Evolutionary conservation across 2,113 vertebrate genomes (phyloP), one percentile per base, ranked within the genome.

Genomic region (Nematolebias whitei): DNA sequence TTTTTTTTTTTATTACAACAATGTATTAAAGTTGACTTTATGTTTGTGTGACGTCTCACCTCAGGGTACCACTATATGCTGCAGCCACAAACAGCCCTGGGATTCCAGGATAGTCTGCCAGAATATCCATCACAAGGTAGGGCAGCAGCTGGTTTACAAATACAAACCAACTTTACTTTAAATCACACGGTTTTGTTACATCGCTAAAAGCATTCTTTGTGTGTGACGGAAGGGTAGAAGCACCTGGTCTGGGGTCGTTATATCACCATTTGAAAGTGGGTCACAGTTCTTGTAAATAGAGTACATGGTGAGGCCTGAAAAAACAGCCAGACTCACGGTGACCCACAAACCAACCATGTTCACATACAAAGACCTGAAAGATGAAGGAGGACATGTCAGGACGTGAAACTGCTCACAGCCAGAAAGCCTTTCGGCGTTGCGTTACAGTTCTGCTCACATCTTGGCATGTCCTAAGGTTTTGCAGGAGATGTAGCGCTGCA

Each of bases 71-170:
- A 60, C 98, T 99, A 88, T 99, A 99, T 26, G 94, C 95, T 69
- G 95, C 95, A 65, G 98, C 96, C 80, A 99, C 96, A 87, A 99
- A 99, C 79, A 99, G 92, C 2, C 98, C 98, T 0, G 96, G 96
- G 49, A 98, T 67, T 73, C 98, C 98, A 7, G 96, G 96, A 66
- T 91, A 99, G 50, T 79, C 89, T 1, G 4, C 78, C 60, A 99
- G 85, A 79, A 98, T 97, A 76, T 99, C 96, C 94, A 98, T 90
- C 12, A 96, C 96, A 57, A 99, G 81, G 78, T 98, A 99, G 18
- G 98, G 97, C 88, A 99, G 93, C 45, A 99, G 86, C 97, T 99
- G 87, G 74, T 71, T 53, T 20, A 68, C 50, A 69, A 50, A 78
- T 2, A 57, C 0, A 57, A 45, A 16, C 2, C 8, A 50, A 49